phyloP scores from a whole-genome alignment of 2,113 vertebrate species.

The Oriolus oriolus region DNA sequence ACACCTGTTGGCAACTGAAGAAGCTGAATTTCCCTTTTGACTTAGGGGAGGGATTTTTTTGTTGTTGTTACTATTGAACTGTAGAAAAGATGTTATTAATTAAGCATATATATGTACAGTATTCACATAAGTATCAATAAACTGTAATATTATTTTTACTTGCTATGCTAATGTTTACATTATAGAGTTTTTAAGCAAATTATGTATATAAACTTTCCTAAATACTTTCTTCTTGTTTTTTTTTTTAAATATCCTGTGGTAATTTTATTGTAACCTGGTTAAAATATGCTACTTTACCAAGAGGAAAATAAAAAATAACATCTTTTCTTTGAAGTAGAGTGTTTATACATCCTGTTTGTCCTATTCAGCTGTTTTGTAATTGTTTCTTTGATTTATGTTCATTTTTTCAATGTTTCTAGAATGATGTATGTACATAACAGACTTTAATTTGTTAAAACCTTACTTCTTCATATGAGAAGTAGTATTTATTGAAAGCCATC shows the following conservation, averaged over 20 bases:
- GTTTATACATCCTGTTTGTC: neutral
- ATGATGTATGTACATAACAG: neutral
- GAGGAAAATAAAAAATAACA: slow-evolving; percentile 63
- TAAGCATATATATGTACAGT: neutral
- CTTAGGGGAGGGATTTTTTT: neutral
- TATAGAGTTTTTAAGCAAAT: slow-evolving; percentile 69
- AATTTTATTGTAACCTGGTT: slow-evolving; percentile 68
- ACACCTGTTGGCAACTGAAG: neutral
- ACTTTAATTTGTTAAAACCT: neutral
- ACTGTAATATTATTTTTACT: slow-evolving; percentile 32
- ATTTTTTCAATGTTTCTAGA: neutral
- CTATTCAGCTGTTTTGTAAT: neutral
- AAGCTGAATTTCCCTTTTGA: neutral
- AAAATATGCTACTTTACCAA: slow-evolving; percentile 53
- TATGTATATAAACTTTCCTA: slow-evolving; percentile 75
- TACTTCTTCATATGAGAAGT: neutral
- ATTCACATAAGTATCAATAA: neutral
- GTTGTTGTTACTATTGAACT: neutral
- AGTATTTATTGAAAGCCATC: neutral
- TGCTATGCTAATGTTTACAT: slow-evolving; percentile 69
- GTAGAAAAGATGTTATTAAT: neutral
- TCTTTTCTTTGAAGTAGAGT: slow-evolving; percentile 36
- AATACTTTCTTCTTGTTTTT: slow-evolving; percentile 46
- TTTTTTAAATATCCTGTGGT: slow-evolving; percentile 70
- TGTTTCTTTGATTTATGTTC: neutral